These are phyloP conservation scores for Erethizon dorsatum DNA, from an alignment of 2,797 vertebrate genomes.

Conservation along the genomic window DNA sequence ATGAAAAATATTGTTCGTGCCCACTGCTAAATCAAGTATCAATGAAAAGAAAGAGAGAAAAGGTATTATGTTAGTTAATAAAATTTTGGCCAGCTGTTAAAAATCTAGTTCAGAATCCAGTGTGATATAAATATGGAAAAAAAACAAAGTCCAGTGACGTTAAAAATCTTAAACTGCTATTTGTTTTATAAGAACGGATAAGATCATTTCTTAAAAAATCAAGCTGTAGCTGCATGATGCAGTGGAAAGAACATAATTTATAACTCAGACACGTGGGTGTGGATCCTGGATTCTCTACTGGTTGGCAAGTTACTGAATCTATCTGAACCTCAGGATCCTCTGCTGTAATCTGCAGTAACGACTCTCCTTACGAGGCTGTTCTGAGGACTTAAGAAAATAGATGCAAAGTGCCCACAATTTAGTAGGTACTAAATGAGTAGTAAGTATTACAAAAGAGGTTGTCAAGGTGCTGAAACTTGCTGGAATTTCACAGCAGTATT, in stretches of 20 bases:
- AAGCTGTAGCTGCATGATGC: not conserved
- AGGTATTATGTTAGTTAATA: not conserved
- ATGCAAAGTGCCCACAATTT: not conserved
- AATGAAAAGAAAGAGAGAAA: conserved; percentile 57
- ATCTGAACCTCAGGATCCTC: not conserved
- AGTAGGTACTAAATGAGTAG: not conserved
- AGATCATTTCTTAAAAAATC: conserved; percentile 31
- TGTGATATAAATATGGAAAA: conserved; percentile 4
- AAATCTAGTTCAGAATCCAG: conserved; percentile 44
- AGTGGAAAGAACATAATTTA: not conserved
- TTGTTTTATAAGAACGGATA: conserved; percentile 50
- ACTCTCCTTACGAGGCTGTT: not conserved
- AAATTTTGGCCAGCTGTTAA: not conserved
- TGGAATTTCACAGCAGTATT: not conserved
- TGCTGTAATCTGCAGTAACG: not conserved
- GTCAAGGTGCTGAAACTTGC: not conserved
- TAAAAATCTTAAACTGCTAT: conserved; percentile 51
- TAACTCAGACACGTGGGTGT: not conserved
- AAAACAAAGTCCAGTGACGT: not conserved
- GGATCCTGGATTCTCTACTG: not conserved
- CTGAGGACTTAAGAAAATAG: not conserved
- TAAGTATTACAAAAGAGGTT: not conserved
- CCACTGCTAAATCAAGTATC: conserved; percentile 52
- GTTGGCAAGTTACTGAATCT: not conserved
- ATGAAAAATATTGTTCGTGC: not conserved